phyloP scores from a whole-genome alignment of 2,888 invertebrate species.

The Pammene aurita region DNA sequence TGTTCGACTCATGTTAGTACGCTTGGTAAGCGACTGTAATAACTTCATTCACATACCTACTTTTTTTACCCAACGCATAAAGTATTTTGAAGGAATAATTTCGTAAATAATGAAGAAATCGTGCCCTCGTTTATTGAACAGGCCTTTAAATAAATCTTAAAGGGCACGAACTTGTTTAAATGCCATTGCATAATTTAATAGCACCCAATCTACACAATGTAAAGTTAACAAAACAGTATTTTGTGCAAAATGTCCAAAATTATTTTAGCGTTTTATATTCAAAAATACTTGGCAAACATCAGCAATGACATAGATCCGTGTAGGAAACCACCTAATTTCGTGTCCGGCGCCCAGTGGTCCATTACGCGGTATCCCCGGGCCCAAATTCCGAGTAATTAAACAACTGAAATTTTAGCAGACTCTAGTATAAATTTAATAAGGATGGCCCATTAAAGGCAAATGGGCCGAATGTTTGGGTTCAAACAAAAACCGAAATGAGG shows the following conservation, averaged over 20 bases:
- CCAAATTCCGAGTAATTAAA: slow-evolving; percentile 79
- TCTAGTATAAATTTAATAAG: slow-evolving; percentile 81
- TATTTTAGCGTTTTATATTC: slow-evolving; percentile 2
- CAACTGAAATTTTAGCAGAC: slow-evolving; percentile 79
- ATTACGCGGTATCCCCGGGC: slow-evolving; percentile 70
- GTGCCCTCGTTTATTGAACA: slow-evolving; percentile 14
- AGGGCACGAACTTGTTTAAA: not conserved
- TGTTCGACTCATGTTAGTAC: not conserved
- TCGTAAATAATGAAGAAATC: not conserved
- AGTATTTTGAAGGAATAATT: slow-evolving; percentile 14
- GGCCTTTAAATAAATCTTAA: not conserved
- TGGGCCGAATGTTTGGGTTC: slow-evolving; percentile 75
- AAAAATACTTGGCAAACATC: slow-evolving; percentile 24
- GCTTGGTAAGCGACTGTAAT: not conserved
- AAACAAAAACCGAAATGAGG: slow-evolving; percentile 78
- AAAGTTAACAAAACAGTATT: too few relatives aligned
- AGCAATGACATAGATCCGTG: slow-evolving; percentile 53
- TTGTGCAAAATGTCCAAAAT: too few relatives aligned
- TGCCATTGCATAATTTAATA: too few relatives aligned
- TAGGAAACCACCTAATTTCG: slow-evolving; percentile 67
- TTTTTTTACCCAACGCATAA: slow-evolving; percentile 11
- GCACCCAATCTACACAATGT: too few relatives aligned
- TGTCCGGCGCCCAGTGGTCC: slow-evolving; percentile 60
- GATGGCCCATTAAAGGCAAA: slow-evolving; percentile 76
- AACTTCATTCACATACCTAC: not conserved